phyloP scores from a whole-genome alignment of 2,797 vertebrate genomes.

The Ceryle rudis region DNA sequence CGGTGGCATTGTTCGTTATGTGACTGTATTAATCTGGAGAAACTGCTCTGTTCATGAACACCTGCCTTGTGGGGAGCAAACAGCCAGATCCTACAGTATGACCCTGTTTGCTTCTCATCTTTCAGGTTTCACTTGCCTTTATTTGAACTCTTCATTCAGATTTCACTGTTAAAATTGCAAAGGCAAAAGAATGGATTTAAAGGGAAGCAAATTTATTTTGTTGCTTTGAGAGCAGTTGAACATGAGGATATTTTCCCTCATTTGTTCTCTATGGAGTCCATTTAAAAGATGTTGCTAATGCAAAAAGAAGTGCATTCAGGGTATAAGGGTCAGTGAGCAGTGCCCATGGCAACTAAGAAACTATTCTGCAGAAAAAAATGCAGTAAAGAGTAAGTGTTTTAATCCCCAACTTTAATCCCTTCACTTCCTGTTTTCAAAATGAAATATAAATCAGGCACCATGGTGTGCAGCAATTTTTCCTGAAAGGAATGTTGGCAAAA shows the following conservation, averaged over 20 bases:
- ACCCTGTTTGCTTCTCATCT: neutral
- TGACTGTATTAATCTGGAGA: neutral
- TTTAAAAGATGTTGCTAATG: slow-evolving; percentile 78
- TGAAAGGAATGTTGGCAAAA: slow-evolving; percentile 78
- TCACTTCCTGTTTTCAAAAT: slow-evolving; percentile 83
- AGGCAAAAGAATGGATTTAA: slow-evolving; percentile 21
- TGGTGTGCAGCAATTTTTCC: slow-evolving; percentile 72
- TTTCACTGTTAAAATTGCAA: slow-evolving; percentile 45
- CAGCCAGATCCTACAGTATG: neutral
- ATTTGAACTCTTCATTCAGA: slow-evolving; percentile 24
- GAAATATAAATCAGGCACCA: slow-evolving; percentile 81
- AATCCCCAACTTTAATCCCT: slow-evolving; percentile 82
- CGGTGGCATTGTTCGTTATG: neutral
- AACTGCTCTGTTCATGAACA: neutral
- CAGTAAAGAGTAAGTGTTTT: slow-evolving; percentile 80
- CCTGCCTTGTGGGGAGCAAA: neutral
- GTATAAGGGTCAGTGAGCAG: slow-evolving; percentile 74
- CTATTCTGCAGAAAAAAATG: slow-evolving; percentile 77
- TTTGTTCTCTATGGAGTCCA: slow-evolving; percentile 70
- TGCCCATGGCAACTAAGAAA: slow-evolving; percentile 80
- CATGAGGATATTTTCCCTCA: slow-evolving; percentile 61
- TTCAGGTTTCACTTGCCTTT: slow-evolving; percentile 7
- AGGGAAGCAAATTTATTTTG: slow-evolving; percentile 42
- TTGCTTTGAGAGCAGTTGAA: slow-evolving; percentile 53
- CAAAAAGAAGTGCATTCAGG: slow-evolving; percentile 66